phyloP scores from a whole-genome alignment of 2,113 vertebrate species.

The Scortum barcoo region DNA sequence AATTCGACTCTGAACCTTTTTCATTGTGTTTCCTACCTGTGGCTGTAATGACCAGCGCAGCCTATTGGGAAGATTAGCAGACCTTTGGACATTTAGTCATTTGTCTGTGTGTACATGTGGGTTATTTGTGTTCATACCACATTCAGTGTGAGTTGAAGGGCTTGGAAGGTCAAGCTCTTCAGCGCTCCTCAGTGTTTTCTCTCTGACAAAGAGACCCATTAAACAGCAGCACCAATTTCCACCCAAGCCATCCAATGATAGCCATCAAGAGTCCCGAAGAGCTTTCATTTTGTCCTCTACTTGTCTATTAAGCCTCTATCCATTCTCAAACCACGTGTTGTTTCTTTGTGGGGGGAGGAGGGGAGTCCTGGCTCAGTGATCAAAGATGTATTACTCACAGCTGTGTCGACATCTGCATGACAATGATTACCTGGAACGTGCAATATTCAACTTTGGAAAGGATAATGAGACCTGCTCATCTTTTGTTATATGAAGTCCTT shows the following conservation, averaged over 20 bases:
- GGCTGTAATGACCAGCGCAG: neutral
- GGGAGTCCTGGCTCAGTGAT: neutral
- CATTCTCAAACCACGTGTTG: neutral
- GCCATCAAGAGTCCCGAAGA: constrained; percentile 41
- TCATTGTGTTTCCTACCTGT: neutral
- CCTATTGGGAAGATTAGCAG: neutral
- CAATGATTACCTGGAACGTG: neutral
- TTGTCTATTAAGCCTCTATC: neutral
- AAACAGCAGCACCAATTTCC: constrained; percentile 48
- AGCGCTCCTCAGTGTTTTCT: constrained; percentile 37
- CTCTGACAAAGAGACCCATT: constrained; percentile 23
- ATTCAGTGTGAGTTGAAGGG: constrained; percentile 1
- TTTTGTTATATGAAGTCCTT: neutral
- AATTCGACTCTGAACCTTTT: neutral
- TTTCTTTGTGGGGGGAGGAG: neutral
- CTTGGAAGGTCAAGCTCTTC: constrained; percentile 36
- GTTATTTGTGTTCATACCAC: neutral
- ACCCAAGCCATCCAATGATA: constrained; percentile 41
- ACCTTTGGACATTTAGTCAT: neutral
- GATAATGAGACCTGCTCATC: neutral
- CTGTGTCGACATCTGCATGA: neutral
- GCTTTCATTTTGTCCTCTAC: constrained; percentile 15
- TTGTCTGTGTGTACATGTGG: neutral
- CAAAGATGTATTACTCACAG: neutral
- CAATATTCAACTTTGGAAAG: neutral